Base-by-base conservation (phyloP, 2,797 vertebrate genomes). In the Oreonectes daqikongensis region DNA sequence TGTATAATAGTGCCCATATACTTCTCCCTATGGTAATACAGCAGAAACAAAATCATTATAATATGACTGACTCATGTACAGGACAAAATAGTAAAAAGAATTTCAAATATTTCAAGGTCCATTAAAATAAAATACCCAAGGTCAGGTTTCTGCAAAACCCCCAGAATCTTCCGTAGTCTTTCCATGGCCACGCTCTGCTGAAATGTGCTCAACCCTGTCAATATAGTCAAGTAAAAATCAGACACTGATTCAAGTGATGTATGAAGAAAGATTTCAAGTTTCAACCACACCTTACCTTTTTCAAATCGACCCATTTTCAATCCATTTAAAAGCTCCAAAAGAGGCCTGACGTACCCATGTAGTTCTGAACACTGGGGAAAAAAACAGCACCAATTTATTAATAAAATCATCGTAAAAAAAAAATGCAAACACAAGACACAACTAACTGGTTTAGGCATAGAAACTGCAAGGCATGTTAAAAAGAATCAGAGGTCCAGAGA, bases 151-250 rank as follows among this genome's bases (percentile, higher is more conserved):
- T 95, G 95, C 26, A 96, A 82, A 52, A 96, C 91, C 1, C 95
- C 96, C 0, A 96, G 89, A 69, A 98, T 97, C 35, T 94, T 91
- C 78, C 96, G 96, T 42, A 97, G 88, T 79, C 96, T 90, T 77
- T 97, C 95, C 77, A 96, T 95, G 55, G 96, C 96, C 72, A 96
- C 93, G 0, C 93, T 96, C 84, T 95, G 94, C 83, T 97, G 96
- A 89, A 96, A 96, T 82, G 89, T 94, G 84, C 91, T 96, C 70
- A 97, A 84, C 72, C 96, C 96, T 97, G 86, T 0, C 1, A 67
- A n/a, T 17, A 24, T 78, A 57, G 81, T 0, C 75, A 6, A 64
- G 1, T 12, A 15, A 48, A 61, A 28, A 5, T 3, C 5, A 69
- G 46, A 1, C 28, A 63, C 1, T 15, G 14, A 14, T 50, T 24